Base-by-base conservation (phyloP, 2,797 vertebrate genomes). In the Diceros bicornis region DNA sequence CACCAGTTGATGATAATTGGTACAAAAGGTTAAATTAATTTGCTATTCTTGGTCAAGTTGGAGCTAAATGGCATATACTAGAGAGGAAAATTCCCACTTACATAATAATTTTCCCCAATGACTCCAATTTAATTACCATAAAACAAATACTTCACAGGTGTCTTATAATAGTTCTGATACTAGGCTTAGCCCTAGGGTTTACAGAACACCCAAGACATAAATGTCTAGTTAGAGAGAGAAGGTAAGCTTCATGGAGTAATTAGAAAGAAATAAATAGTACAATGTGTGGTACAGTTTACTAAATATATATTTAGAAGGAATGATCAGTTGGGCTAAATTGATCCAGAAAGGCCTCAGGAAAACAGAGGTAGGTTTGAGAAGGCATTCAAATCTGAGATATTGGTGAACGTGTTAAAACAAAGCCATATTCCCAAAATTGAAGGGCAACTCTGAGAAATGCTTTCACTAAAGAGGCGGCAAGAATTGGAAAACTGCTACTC, bases 11-110 rank as follows among this genome's bases (percentile, higher is more conserved):
- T 87, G 89, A 71, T 72, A 92, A 88, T 7, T 91, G 10, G 27
- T 37, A 47, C 0, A 87, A 74, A 96, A 68, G 7, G 77, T 55
- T 12, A 77, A 85, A 75, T 62, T 55, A 62, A 44, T 79, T 84
- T 94, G 21, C 27, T 77, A 16, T 96, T 97, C 18, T 92, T 93
- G 29, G 18, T 89, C 18, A 96, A 86, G 5, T 59, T 96, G 47
- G 12, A 81, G 25, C 69, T 90, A 90, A 90, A 71, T 23, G 2
- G 14, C 12, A 82, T 74, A 68, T 50, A 41, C 11, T 50, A 11
- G 1, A 81, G n/a, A 82, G 23, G 32, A 92, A 94, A 91, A 69
- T 83, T 50, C 20, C 1, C 3, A 20, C 23, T 82, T 78, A 18
- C 23, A 64, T 44, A 21, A 8, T 74, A 75, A 77, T 81, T 92